Evolutionary conservation across 2,888 invertebrate species (phyloP), one percentile per base, ranked within the genome.

Genomic region (Andricus curvator): DNA sequence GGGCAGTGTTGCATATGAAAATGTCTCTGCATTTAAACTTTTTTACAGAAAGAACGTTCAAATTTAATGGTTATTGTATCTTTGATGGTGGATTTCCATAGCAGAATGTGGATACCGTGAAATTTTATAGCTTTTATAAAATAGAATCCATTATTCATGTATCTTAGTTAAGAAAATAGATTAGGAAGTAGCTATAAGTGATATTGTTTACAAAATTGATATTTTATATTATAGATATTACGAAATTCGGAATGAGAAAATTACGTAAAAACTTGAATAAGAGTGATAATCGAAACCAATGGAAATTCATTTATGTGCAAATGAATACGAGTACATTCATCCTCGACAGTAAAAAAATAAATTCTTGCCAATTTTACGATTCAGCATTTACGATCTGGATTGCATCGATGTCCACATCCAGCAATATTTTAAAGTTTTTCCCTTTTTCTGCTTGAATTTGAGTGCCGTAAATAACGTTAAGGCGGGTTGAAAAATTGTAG

Each of bases 81-180:
- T 70, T 70, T 70, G 29, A 51, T 70, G 51, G 48, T 29, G 13
- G 9, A 48, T 51, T 70, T 29, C 29, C 25, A 20, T 29, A 48
- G 33, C 20, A 70, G 29, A 51, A 51, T 70, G 48, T 70, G 17
- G 20, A 25, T n/a, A 33, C 48, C 29, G 20, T 48, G 29, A 51
- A 29, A 70, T 51, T 68, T 51, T 70, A 70, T 70, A 51, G 48
- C 51, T 29, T 20, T 70, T 51, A 51, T 51, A 48, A 70, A 70
- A 29, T 70, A 48, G 11, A 51, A 51, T 48, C 51, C 29, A 25
- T 29, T 70, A 29, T 70, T 70, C 11, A 70, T 51, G 29, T 25
- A 15, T 6, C 44, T 17, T 70, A 48, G 25, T 29, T 48, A 51
- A 51, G 48, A 20, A 51, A 6, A 29, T 29, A 48, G 29, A 68